phyloP scores from a whole-genome alignment of 2,888 invertebrate species.

The Panorpa germanica region DNA sequence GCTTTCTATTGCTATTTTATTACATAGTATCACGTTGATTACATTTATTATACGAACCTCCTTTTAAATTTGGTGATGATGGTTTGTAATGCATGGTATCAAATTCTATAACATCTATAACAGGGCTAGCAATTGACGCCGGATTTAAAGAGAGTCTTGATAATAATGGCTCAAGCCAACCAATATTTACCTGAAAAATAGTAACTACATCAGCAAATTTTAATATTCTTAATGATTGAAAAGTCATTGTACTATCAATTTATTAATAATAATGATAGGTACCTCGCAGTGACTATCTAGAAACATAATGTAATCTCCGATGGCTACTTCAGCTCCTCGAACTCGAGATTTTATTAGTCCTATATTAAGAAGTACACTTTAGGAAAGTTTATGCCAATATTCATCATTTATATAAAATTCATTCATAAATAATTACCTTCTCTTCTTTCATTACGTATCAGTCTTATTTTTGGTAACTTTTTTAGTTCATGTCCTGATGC shows the following conservation, averaged over 20 bases:
- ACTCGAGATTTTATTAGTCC: slow-evolving; percentile 24
- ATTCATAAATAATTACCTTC: too few species aligned
- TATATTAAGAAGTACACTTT: too few species aligned
- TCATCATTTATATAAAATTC: too few species aligned
- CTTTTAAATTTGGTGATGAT: slow-evolving; percentile 21
- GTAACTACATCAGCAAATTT: too few species aligned
- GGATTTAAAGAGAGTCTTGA: slow-evolving; percentile 14
- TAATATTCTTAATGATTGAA: too few species aligned
- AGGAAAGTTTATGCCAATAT: too few species aligned
- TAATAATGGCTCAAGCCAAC: slow-evolving; percentile 26
- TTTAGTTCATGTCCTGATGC: slow-evolving; percentile 9
- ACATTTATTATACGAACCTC: too few species aligned
- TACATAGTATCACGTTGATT: too few species aligned
- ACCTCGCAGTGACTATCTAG: slow-evolving; percentile 26
- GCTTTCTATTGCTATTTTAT: too few species aligned
- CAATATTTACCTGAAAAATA: slow-evolving; percentile 21
- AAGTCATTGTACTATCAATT: too few species aligned
- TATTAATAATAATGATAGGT: too few species aligned
- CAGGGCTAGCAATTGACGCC: slow-evolving; percentile 23
- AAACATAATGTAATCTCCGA: slow-evolving; percentile 22
- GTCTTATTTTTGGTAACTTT: slow-evolving; percentile 11
- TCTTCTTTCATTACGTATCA: slow-evolving; percentile 16
- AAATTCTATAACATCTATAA: slow-evolving; percentile 26
- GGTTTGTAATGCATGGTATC: slow-evolving; percentile 21
- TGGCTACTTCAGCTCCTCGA: slow-evolving; percentile 19